A percentile compares a stretch with the other conserved stretches of the same genome.
phyloP scores from a whole-genome alignment of 2,888 invertebrate species.

The Tetragonula carbonaria region DNA sequence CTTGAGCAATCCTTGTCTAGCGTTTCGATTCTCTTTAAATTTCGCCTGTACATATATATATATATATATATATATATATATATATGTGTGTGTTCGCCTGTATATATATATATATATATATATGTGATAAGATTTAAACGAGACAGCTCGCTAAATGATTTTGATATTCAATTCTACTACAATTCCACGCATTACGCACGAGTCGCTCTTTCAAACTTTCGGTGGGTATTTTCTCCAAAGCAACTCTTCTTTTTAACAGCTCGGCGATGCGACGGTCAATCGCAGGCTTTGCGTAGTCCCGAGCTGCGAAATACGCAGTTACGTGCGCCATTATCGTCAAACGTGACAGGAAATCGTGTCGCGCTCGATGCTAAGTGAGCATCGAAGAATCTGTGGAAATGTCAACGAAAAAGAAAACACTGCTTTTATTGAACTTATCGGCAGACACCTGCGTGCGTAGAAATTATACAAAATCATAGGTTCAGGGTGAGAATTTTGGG shows the following conservation, averaged over 20 bases:
- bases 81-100: slow-evolving; percentile 85
- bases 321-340: slow-evolving; percentile 50
- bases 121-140: background rate
- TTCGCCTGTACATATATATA: slow-evolving; percentile 84
- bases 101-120: slow-evolving; percentile 43
- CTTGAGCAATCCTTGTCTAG: slow-evolving; percentile 84
- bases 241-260: slow-evolving; percentile 74
- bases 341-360: slow-evolving; percentile 1
- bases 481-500: background rate
- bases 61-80: slow-evolving; percentile 44
- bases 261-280: slow-evolving; percentile 77
- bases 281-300: slow-evolving; percentile 79
- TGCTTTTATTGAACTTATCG: slow-evolving; percentile 9
- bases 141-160: background rate
- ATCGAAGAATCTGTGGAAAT: slow-evolving; percentile 19
- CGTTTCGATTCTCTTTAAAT: slow-evolving; percentile 87
- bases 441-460: background rate
- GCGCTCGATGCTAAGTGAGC: slow-evolving; percentile 40
- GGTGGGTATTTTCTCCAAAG: slow-evolving; percentile 64
- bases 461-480: background rate
- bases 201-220: slow-evolving; percentile 75
- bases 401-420: background rate
- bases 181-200: slow-evolving; percentile 62
- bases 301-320: slow-evolving; percentile 44
- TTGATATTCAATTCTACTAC: background rate